These are phyloP conservation scores for Pseudanteris insignis DNA, from an alignment of 2,888 invertebrate species.

Conservation along the genomic window DNA sequence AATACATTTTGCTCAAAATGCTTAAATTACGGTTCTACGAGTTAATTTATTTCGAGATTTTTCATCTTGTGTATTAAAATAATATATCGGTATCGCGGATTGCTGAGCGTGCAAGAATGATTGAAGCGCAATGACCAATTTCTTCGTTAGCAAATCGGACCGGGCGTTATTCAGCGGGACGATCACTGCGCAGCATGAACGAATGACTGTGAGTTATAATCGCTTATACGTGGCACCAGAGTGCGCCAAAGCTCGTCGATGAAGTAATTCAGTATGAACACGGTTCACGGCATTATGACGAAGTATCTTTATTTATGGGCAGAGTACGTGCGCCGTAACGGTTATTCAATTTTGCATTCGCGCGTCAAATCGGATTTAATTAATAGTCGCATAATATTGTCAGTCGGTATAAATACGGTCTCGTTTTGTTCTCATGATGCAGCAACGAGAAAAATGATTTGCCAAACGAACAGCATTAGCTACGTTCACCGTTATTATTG, in stretches of 20 bases:
- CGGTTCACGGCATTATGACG: constrained; percentile 14
- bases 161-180: constrained; percentile 8
- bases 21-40: too few species aligned
- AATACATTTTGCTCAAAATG: too few species aligned
- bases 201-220: constrained; percentile 21
- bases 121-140: constrained; percentile 19
- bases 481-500: too few species aligned
- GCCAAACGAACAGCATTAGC: too few species aligned
- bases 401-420: constrained; percentile 17
- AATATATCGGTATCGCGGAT: constrained; percentile 5
- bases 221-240: too few species aligned
- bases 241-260: constrained; percentile 8
- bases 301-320: constrained; percentile 13
- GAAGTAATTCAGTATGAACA: constrained; percentile 23
- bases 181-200: constrained; percentile 5
- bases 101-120: constrained; percentile 11
- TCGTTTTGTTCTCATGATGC: too few species aligned
- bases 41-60: too few species aligned
- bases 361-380: constrained; percentile 22
- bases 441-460: too few species aligned
- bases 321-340: constrained; percentile 5
- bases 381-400: constrained; percentile 31
- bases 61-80: too few species aligned
- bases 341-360: constrained; percentile 20
- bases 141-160: constrained; percentile 11